Conservation (phyloP, 2,797 vertebrate genomes). For the Pseudochromis fuscus region DNA sequence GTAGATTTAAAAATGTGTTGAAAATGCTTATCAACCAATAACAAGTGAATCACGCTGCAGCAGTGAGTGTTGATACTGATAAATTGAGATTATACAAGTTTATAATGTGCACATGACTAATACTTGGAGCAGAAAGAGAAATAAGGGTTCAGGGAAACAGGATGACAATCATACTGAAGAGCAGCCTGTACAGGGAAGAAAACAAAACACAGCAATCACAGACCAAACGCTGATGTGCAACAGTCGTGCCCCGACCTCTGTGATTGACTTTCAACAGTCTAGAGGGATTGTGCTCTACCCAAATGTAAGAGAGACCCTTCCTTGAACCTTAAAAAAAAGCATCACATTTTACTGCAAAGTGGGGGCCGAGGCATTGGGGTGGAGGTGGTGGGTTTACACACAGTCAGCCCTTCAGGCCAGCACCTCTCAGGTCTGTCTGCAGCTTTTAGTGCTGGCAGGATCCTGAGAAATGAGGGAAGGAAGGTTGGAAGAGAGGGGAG, state of each 20-base stretch:
- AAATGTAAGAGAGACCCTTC: slow-evolving; percentile 81
- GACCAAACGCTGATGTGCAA: slow-evolving; percentile 65
- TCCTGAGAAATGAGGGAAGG: slow-evolving; percentile 66
- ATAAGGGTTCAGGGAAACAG: slow-evolving; percentile 11
- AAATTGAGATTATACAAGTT: slow-evolving; percentile 38
- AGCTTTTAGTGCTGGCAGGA: slow-evolving; percentile 77
- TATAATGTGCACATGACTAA: slow-evolving; percentile 35
- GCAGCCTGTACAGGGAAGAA: slow-evolving; percentile 3
- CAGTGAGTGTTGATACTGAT: slow-evolving; percentile 23
- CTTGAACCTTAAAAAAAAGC: slow-evolving; percentile 84
- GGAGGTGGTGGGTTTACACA: slow-evolving; percentile 59
- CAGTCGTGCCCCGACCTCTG: slow-evolving; percentile 67
- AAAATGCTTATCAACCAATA: neutral
- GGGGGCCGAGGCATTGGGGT: slow-evolving; percentile 37
- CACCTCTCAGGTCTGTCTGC: slow-evolving; percentile 74
- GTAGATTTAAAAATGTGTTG: neutral
- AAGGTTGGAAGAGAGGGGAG: slow-evolving; percentile 66
- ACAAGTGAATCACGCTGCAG: slow-evolving; percentile 8
- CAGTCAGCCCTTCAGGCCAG: slow-evolving; percentile 72
- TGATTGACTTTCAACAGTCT: slow-evolving; percentile 84
- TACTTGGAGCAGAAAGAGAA: slow-evolving; percentile 25
- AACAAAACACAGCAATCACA: slow-evolving; percentile 51
- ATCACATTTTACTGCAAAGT: slow-evolving; percentile 84
- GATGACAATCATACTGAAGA: slow-evolving; percentile 38
- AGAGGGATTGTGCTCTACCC: slow-evolving; percentile 72